Base-by-base conservation (phyloP, 2,888 invertebrate species). In the Lepetodrilus schrolli region DNA sequence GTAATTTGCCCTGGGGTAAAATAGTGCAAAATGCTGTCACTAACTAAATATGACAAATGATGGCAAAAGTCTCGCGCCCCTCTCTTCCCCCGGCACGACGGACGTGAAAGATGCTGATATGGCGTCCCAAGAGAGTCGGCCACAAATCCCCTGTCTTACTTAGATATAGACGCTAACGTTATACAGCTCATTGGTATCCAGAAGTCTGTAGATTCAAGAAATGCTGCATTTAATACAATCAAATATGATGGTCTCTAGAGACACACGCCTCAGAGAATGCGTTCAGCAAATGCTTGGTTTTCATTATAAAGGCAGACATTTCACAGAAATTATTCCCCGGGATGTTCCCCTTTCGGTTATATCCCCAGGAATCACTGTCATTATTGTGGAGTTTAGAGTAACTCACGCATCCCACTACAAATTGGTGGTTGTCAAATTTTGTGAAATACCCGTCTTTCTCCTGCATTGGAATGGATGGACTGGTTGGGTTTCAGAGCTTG, bases 161-260 rank as follows among this genome's bases (percentile, higher is more conserved):
- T 43, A 43, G 43, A 43, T 43, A 43, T 43, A 43, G 43, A 43
- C 13, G n/a, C 13, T 43, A 43, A 43, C 43, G 43, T 43, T 43
- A 13, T 17, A 4, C 43, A 4, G 43, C 43, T 10, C 17, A 4
- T 17, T 17, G 13, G 17, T 13, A 17, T 17, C 13, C 43, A 43
- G n/a, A 8, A 43, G 13, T 43, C 43, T 13, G 17, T 43, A 43
- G 13, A 30, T 58, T 13, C 13, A 7, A 34, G 58, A 58, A 34
- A 58, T 58, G 58, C 58, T 58, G 34, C 58, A 58, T 58, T 58
- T 21, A 58, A 58, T 58, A 34, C 34, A 58, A 58, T 58, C 58
- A 58, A 34, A 5, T 26, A 58, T 30, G 30, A 4, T 58, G 58
- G 30, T 58, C 58, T 58, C 58, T 10, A 13, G 58, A 30, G 58